These are phyloP conservation scores for Branchellion lobata DNA, from an alignment of 2,888 invertebrate genomes.

Conservation along the genomic window DNA sequence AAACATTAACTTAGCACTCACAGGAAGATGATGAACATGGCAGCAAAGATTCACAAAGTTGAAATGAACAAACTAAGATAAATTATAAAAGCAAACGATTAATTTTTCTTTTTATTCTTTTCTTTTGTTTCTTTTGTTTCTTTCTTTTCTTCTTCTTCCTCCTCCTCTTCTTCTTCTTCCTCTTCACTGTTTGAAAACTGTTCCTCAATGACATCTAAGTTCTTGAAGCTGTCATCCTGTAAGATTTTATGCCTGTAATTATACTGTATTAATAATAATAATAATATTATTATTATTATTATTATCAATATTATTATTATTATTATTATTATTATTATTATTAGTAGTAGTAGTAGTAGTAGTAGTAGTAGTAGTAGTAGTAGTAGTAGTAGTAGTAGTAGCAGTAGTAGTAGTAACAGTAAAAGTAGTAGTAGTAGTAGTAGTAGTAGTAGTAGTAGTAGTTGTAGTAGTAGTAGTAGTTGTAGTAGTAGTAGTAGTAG, in stretches of 20 bases:
- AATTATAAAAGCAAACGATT: too few species aligned
- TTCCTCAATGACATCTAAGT: conserved; percentile 9
- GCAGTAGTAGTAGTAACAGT: neutral
- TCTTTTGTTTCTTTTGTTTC: too few species aligned
- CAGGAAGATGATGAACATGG: too few species aligned
- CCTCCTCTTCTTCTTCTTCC: neutral
- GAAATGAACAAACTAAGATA: too few species aligned
- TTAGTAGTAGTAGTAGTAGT: conserved; percentile 1
- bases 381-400: conserved; percentile 7
- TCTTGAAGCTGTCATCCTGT: neutral
- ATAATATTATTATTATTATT: neutral
- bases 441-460: conserved; percentile 7
- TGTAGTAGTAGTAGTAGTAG: neutral
- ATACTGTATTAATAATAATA: neutral
- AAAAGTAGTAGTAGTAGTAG: neutral
- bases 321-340: too few species aligned
- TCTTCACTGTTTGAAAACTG: neutral
- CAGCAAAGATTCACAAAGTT: too few species aligned
- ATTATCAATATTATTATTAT: too few species aligned
- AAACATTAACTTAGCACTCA: too few species aligned
- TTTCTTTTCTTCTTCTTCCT: neutral
- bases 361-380: conserved; percentile 5
- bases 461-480: neutral
- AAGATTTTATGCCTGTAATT: neutral
- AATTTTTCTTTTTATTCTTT: too few species aligned